Evolutionary conservation across 2,888 invertebrate species (phyloP), one percentile per base, ranked within the genome.

Genomic region (Urechis unicinctus): DNA sequence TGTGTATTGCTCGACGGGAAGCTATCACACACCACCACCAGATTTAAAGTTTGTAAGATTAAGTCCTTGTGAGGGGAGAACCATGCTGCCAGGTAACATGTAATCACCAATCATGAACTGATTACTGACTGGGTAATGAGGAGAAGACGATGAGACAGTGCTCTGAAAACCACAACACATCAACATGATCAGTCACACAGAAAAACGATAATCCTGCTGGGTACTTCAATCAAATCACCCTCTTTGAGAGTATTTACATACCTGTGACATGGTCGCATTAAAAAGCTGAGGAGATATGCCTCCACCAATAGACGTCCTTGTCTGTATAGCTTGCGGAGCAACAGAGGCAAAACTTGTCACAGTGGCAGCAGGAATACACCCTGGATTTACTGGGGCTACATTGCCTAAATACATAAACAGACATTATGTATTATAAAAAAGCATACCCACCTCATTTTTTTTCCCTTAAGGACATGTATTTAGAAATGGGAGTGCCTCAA

Each of bases 21-120:
- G n/a, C n/a, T n/a, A 36, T 36, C 36, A 36, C 9, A 36, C 36
- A 13, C 36, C 53, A n/a, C 30, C 47, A 3, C 42, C 46, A 6
- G 45, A 17, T 29, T 53, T 53, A 22, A 29, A 53, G 30, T 47
- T 25, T 4, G 43, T 21, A 17, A 53, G 45, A 31, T 30, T 47
- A 46, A 53, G 26, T 30, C 46, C 53, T 28, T 58, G 58, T 21
- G 56, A 48, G 1, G 59, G 57, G 3, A 59, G 42, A 21, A 59
- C 49, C 42, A 59, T 55, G 56, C 56, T 55, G 31, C 60, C 57
- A 1, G 74, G 73, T 62, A 71, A 68, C 13, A 85, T 86, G 75
- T 87, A 87, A 75, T 87, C 87, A 52, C 86, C 87, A 68, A 87
- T 87, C 87, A 87, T 87, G 71, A 86, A 80, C 76, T 84, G 86